Evolutionary conservation across 2,797 vertebrate genomes (phyloP).

Genomic region (Characodon lateralis): DNA sequence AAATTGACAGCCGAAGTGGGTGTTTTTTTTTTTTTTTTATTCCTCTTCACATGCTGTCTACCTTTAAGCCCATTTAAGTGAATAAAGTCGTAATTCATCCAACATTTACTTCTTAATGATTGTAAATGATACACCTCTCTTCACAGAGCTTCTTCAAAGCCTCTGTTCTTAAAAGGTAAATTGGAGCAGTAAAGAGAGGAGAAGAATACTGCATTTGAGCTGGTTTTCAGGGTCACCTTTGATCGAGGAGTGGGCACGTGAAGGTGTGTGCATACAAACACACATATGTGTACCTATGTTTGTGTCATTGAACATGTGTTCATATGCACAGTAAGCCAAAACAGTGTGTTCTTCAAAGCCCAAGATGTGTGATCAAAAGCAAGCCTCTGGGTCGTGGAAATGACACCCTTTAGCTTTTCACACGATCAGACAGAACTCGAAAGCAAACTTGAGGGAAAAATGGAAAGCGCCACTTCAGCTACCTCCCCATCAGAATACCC

Average conservation of each 20-base stretch:
- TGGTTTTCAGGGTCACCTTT: slow-evolving; percentile 58
- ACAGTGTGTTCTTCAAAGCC: slow-evolving; percentile 25
- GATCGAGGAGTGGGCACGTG: slow-evolving; percentile 39
- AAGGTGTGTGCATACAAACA: not conserved
- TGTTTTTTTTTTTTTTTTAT: not conserved
- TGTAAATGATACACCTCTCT: slow-evolving; percentile 52
- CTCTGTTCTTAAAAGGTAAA: slow-evolving; percentile 51
- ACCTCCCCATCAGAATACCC: not conserved
- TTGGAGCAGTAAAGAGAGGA: slow-evolving; percentile 16
- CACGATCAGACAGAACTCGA: slow-evolving; percentile 9
- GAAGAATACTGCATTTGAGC: slow-evolving; percentile 55
- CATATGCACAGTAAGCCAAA: slow-evolving; percentile 44
- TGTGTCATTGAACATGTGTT: slow-evolving; percentile 19
- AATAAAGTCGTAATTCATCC: slow-evolving; percentile 57
- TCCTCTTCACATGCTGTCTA: slow-evolving; percentile 35
- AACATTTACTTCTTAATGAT: slow-evolving; percentile 51
- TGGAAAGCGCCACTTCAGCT: slow-evolving; percentile 9
- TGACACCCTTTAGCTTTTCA: slow-evolving; percentile 10
- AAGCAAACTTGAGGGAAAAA: slow-evolving; percentile 13
- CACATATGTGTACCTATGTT: not conserved
- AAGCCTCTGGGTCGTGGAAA: slow-evolving; percentile 17
- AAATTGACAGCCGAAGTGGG: not conserved
- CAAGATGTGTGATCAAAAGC: slow-evolving; percentile 38
- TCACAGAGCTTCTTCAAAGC: slow-evolving; percentile 54
- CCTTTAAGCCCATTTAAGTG: slow-evolving; percentile 48